Conservation (phyloP, 2,113 vertebrate genomes). For the Todiramphus saurophagus region DNA sequence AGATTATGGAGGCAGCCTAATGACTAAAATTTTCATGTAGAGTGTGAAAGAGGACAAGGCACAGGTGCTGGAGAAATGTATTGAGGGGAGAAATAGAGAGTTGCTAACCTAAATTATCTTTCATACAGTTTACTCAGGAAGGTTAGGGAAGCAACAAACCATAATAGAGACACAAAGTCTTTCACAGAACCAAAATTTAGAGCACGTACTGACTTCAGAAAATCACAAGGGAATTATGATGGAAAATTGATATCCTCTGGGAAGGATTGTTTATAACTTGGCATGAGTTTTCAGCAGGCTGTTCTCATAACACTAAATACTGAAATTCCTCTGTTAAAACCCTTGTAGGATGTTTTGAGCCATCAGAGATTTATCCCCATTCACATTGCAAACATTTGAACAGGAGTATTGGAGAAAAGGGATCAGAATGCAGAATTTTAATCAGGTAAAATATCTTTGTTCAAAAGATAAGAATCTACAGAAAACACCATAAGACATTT, state of each 20-base stretch:
- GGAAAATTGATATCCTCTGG: background rate
- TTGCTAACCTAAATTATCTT: slow-evolving; percentile 22
- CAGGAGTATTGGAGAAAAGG: background rate
- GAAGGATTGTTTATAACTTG: slow-evolving; percentile 25
- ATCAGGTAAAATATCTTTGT: background rate
- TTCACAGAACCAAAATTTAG: background rate
- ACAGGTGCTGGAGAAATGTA: background rate
- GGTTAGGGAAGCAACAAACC: background rate
- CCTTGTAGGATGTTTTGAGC: background rate
- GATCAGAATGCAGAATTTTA: background rate
- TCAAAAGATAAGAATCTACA: background rate
- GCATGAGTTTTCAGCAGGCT: background rate
- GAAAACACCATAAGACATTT: background rate
- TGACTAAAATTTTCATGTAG: background rate
- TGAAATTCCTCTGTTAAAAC: background rate
- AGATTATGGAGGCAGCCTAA: background rate
- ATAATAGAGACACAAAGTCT: background rate
- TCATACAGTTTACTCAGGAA: background rate
- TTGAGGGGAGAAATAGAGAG: background rate
- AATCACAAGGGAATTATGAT: background rate
- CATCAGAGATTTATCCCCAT: background rate
- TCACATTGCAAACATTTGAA: background rate
- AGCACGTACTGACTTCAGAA: background rate
- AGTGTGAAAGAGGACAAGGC: background rate
- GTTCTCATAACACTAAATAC: background rate